Evolutionary conservation across 2,113 vertebrate genomes (phyloP), one percentile per base, ranked within the genome.

Genomic region (Mobula birostris): DNA sequence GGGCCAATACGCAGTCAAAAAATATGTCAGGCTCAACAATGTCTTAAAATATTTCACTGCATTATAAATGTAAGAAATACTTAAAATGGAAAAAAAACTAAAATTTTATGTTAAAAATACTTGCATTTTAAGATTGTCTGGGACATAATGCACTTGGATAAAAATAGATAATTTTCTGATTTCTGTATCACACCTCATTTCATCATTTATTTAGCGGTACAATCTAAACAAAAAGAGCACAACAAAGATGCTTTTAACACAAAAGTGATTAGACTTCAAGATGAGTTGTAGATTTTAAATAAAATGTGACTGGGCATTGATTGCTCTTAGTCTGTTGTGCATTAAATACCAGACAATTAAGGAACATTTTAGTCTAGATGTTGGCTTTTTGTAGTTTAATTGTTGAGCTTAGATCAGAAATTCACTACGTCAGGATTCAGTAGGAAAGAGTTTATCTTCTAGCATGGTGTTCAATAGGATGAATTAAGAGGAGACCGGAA

Each of bases 101-200:
- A 17, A 29, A 15, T 56, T 56, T 56, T 36, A 56, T 3, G 27
- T 93, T 48, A 19, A 27, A 93, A 56, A 56, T 27, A 74, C 17
- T 91, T 93, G 36, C 56, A 74, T 27, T 36, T 32, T 92, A 93
- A 74, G 8, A 29, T 93, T 12, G 19, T 93, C 70, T 93, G 91
- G 14, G 70, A 93, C 91, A 72, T 92, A 9, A 88, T 32, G 70
- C 74, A 70, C 27, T 29, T 27, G 91, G 70, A 93, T 93, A 74
- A 93, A 93, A 93, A 93, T 93, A 90, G 29, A 32, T 63, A 90
- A 66, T 90, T 90, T 90, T 66, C 61, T n/a, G 66, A 90, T 90
- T n/a, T 66, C 61, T 66, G 48, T 85, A 92, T 17, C 36, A 72
- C 66, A 48, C 66, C 68, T 92, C 32, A 92, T 92, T 72, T 70